Conservation (phyloP, 2,888 invertebrate species). For the Lathronympha strigana region DNA sequence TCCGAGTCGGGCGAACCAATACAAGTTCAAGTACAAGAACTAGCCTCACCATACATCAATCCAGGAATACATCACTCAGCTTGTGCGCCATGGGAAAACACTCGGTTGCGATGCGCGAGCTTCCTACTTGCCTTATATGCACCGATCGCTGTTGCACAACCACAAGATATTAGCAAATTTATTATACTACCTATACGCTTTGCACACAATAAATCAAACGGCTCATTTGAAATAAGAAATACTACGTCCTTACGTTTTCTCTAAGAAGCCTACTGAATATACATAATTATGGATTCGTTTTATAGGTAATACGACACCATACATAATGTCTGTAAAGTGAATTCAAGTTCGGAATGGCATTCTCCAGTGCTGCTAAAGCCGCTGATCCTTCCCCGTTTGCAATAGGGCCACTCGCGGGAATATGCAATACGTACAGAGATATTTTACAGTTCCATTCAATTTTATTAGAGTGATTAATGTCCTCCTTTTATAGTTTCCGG, state of each 20-base stretch:
- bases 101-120: slow-evolving; percentile 56
- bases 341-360: slow-evolving; percentile 44
- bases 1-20: slow-evolving; percentile 54
- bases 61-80: slow-evolving; percentile 71
- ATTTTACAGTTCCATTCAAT: slow-evolving; percentile 52
- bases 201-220: slow-evolving; percentile 47
- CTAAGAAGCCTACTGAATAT: slow-evolving; percentile 22
- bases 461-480: slow-evolving; percentile 52
- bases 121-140: slow-evolving; percentile 78
- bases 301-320: slow-evolving; percentile 48
- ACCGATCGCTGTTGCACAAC: slow-evolving; percentile 57
- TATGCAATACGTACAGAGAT: slow-evolving; percentile 47
- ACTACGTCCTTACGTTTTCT: slow-evolving; percentile 21
- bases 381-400: slow-evolving; percentile 47
- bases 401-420: slow-evolving; percentile 54
- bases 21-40: slow-evolving; percentile 75
- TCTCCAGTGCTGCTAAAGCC: slow-evolving; percentile 41
- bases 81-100: slow-evolving; percentile 75
- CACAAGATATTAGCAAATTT: slow-evolving; percentile 39
- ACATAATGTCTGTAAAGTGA: slow-evolving; percentile 46
- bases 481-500: slow-evolving; percentile 45
- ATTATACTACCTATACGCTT: slow-evolving; percentile 45
- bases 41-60: slow-evolving; percentile 61
- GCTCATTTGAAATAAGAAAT: slow-evolving; percentile 41
- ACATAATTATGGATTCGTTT: slow-evolving; percentile 50